phyloP scores from a whole-genome alignment of 2,797 vertebrate genomes.

The Poecile montanus region DNA sequence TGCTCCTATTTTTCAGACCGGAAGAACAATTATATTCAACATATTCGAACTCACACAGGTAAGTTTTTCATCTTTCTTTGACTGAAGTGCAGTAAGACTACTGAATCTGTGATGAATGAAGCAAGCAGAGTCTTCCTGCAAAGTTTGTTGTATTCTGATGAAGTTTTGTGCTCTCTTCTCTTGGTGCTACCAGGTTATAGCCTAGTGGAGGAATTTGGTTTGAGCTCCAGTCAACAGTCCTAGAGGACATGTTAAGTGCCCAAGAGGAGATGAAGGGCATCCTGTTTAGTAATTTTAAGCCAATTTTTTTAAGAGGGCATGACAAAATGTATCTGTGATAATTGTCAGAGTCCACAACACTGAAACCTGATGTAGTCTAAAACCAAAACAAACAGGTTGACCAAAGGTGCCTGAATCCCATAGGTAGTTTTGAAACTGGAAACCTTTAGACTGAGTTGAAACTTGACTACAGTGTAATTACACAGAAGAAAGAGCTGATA shows the following conservation, averaged over 20 bases:
- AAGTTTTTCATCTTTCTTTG: neutral
- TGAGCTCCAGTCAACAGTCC: neutral
- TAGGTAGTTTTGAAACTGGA: neutral
- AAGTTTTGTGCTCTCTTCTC: neutral
- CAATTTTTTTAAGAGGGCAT: neutral
- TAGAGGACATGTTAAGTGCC: neutral
- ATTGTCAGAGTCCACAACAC: neutral
- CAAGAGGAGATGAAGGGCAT: neutral
- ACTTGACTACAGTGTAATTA: neutral
- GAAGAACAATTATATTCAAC: constrained; percentile 98
- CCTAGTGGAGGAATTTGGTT: neutral
- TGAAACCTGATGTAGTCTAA: neutral
- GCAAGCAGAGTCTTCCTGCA: neutral
- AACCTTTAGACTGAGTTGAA: neutral
- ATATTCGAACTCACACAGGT: constrained; percentile 98
- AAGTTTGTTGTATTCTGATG: neutral
- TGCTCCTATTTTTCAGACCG: constrained; percentile 98
- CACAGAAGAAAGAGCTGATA: neutral
- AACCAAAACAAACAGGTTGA: neutral
- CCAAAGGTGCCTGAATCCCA: neutral
- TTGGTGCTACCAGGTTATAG: neutral
- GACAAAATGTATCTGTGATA: neutral
- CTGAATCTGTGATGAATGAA: neutral
- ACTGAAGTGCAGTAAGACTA: neutral
- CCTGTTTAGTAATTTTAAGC: neutral